These are phyloP conservation scores for Rhyacichthys aspro DNA, from an alignment of 2,797 vertebrate genomes.

Conservation along the genomic window DNA sequence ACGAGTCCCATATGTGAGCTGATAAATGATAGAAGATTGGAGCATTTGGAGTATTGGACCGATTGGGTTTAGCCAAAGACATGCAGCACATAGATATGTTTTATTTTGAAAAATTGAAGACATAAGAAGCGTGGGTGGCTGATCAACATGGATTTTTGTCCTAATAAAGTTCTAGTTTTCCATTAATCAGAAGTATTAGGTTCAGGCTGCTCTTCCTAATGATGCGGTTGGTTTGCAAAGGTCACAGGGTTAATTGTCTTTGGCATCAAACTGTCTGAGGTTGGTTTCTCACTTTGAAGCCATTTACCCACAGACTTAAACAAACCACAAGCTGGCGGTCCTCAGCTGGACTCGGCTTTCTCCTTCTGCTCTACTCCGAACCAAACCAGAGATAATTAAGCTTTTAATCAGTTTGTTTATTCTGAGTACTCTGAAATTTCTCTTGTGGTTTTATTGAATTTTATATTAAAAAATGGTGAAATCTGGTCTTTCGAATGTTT, in stretches of 20 bases:
- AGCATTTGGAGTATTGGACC: conserved; percentile 32
- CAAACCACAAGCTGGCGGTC: conserved; percentile 31
- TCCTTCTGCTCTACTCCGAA: conserved; percentile 14
- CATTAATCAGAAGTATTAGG: conserved; percentile 36
- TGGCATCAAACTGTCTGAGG: conserved; percentile 46
- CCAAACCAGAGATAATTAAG: conserved; percentile 42
- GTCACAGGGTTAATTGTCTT: conserved; percentile 60
- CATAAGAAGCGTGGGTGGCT: no score
- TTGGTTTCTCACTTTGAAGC: conserved; percentile 36
- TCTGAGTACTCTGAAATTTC: conserved; percentile 20
- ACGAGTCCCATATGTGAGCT: conserved; percentile 65
- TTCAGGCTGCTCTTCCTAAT: conserved; percentile 42
- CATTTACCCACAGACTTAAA: conserved; percentile 10
- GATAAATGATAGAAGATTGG: conserved; percentile 42
- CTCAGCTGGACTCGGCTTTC: conserved; percentile 37
- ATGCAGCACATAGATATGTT: background rate
- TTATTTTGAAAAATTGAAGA: background rate
- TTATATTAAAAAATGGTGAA: conserved; percentile 3
- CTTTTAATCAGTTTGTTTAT: conserved; percentile 51
- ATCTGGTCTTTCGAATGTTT: background rate
- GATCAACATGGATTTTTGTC: conserved; percentile 18
- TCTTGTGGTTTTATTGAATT: conserved; percentile 17
- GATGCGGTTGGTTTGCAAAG: conserved; percentile 56
- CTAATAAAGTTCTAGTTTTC: conserved; percentile 28
- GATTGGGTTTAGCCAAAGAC: background rate